phyloP scores from a whole-genome alignment of 2,113 vertebrate species.

The Anarrhichthys ocellatus region DNA sequence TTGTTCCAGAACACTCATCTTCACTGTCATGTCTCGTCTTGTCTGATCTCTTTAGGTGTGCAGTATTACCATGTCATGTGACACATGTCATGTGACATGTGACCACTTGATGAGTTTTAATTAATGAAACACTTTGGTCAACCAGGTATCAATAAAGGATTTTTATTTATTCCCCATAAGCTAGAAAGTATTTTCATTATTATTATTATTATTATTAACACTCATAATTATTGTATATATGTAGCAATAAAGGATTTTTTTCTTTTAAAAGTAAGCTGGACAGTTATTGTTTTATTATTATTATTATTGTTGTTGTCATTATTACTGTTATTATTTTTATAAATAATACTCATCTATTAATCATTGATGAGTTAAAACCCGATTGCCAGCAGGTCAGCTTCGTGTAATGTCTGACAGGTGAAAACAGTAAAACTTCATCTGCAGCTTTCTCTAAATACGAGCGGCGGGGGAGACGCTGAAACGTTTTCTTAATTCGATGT shows the following conservation, averaged over 20 bases:
- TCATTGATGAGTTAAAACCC: background rate
- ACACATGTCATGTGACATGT: background rate
- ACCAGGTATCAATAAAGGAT: background rate
- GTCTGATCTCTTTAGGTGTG: too few species aligned
- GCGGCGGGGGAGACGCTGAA: background rate
- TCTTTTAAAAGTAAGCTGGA: background rate
- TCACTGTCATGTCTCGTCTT: too few species aligned
- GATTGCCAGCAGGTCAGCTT: too few species aligned
- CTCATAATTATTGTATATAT: too few species aligned
- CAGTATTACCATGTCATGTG: background rate
- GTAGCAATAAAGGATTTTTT: background rate
- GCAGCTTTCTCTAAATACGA: background rate
- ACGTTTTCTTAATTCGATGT: background rate
- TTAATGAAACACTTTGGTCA: background rate
- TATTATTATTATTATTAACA: too few species aligned
- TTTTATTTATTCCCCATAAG: background rate
- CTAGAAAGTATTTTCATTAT: background rate
- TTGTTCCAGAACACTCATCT: too few species aligned
- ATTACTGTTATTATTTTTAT: too few species aligned
- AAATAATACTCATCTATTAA: background rate
- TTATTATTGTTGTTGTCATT: background rate
- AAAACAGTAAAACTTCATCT: constrained; percentile 4
- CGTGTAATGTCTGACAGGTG: background rate
- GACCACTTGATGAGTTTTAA: background rate
- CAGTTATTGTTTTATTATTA: too few species aligned